These are phyloP conservation scores for Semnornis frantzii DNA, from an alignment of 2,113 vertebrate species.

Conservation along the genomic window DNA sequence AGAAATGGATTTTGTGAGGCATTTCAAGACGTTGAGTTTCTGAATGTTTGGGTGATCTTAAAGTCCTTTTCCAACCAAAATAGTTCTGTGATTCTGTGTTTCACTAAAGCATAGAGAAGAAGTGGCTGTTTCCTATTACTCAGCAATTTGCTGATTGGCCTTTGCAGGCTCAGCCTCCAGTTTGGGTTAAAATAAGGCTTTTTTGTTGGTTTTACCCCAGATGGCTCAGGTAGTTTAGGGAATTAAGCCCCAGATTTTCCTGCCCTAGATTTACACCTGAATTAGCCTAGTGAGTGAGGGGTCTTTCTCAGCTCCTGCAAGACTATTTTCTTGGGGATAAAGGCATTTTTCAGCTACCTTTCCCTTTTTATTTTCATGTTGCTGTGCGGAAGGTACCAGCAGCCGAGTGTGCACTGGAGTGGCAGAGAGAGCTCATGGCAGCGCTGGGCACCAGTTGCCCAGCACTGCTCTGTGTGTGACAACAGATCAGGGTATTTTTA, in stretches of 20 bases:
- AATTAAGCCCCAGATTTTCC: not conserved
- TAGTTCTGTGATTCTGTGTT: not conserved
- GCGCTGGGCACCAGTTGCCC: not conserved
- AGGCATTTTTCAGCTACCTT: not conserved
- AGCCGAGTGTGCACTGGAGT: not conserved
- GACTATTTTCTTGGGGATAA: not conserved
- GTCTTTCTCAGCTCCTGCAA: not conserved
- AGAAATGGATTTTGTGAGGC: not conserved
- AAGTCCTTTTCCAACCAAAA: too few species aligned
- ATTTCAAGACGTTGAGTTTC: not conserved
- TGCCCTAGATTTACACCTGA: not conserved
- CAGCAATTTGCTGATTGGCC: not conserved
- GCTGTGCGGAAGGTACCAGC: not conserved
- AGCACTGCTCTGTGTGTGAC: not conserved
- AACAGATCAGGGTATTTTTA: not conserved
- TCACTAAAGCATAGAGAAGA: not conserved
- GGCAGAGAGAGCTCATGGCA: not conserved
- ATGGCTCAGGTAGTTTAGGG: fast-evolving
- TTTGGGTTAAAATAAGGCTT: not conserved
- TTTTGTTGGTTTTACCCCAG: not conserved
- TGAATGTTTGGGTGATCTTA: not conserved
- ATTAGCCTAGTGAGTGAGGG: not conserved
- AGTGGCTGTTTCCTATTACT: not conserved
- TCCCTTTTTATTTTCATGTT: not conserved
- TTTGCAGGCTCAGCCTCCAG: not conserved